These are phyloP conservation scores for Uromys caudimaculatus DNA, from an alignment of 2,797 vertebrate genomes.

Conservation along the genomic window DNA sequence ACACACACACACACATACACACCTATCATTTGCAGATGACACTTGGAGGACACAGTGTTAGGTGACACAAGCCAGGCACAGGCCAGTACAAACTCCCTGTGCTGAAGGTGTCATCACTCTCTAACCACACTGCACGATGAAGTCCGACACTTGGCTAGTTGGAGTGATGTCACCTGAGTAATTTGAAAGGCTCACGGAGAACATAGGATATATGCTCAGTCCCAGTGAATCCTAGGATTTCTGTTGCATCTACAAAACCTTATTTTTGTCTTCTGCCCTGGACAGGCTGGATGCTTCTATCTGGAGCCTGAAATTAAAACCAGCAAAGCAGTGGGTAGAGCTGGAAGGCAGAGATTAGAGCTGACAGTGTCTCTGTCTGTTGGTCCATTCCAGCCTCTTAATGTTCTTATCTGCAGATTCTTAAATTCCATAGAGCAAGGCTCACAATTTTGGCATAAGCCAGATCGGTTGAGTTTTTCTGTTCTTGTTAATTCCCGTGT, in stretches of 20 bases:
- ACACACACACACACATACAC: too few species aligned
- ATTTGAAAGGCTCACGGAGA: too few species aligned
- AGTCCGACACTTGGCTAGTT: neutral
- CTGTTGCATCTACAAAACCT: neutral
- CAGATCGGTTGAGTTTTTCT: neutral
- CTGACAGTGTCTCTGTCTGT: neutral
- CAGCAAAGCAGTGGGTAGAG: neutral
- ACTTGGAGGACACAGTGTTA: too few species aligned
- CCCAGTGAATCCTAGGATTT: neutral
- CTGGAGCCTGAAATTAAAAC: neutral
- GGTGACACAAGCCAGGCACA: neutral
- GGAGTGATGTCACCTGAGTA: neutral
- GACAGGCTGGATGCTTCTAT: neutral
- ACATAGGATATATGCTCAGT: neutral
- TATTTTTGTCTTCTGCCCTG: neutral
- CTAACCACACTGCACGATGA: accelerated
- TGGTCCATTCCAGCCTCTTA: neutral
- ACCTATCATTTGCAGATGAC: neutral
- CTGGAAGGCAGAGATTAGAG: neutral
- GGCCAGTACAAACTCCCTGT: neutral
- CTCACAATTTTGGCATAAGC: neutral
- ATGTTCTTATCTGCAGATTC: neutral
- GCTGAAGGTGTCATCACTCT: neutral
- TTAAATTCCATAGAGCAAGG: neutral
- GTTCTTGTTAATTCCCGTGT: neutral